Conservation (phyloP, 2,888 invertebrate species). For the Capitulum mitella region DNA sequence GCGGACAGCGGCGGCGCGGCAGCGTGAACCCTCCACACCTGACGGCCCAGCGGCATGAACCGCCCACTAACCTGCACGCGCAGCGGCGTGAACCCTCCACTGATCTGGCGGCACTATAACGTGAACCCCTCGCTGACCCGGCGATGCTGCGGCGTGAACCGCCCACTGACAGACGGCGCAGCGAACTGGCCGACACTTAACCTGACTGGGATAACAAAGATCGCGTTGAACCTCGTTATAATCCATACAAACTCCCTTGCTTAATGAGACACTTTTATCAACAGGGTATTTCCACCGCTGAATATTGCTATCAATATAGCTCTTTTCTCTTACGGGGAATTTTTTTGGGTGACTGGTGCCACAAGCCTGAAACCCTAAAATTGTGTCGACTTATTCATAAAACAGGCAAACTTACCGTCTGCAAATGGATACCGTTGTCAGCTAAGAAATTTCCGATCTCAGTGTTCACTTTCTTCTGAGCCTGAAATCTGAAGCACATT, state of each 20-base stretch:
- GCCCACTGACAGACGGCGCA: neutral
- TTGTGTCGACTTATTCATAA: no score
- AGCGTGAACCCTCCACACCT: neutral
- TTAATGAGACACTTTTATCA: no score
- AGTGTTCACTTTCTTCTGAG: neutral
- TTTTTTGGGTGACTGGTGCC: neutral
- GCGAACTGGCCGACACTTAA: no score
- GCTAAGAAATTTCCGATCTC: conserved; percentile 20
- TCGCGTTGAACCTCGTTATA: no score
- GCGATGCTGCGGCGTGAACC: neutral
- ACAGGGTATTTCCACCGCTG: neutral
- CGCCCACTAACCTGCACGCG: neutral
- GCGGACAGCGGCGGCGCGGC: neutral
- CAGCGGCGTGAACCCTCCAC: no score
- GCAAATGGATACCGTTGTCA: conserved; percentile 18
- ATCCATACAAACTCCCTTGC: no score
- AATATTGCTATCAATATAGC: no score
- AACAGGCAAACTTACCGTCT: neutral
- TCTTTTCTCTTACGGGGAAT: neutral
- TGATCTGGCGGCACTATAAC: no score
- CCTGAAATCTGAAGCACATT: conserved; percentile 9
- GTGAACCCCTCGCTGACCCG: no score
- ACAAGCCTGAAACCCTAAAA: neutral
- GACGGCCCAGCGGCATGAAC: no score
- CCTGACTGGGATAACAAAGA: no score